phyloP scores from a whole-genome alignment of 2,797 vertebrate species.

The Labeo calbasu region DNA sequence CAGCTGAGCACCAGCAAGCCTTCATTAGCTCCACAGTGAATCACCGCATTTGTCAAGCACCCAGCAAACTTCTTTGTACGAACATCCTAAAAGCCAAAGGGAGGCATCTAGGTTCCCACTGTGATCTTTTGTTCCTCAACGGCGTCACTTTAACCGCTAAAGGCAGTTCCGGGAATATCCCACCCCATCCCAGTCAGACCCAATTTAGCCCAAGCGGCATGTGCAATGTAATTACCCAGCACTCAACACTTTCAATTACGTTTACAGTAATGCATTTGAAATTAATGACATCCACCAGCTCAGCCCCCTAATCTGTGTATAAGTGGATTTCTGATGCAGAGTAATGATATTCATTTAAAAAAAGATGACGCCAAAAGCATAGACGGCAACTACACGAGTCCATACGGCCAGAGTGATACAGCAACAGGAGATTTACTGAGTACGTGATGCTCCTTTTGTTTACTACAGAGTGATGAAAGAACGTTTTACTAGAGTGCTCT shows the following conservation, averaged over 20 bases:
- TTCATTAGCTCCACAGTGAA: conserved; percentile 27
- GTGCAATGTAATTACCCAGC: conserved; percentile 51
- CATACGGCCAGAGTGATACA: not conserved
- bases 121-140: conserved; percentile 25
- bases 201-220: conserved; percentile 8
- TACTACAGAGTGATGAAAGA: conserved; percentile 26
- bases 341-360: not conserved
- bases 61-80: conserved; percentile 49
- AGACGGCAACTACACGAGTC: not conserved
- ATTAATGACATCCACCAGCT: conserved; percentile 54
- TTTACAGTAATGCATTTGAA: conserved; percentile 39
- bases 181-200: not conserved
- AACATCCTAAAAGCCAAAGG: conserved; percentile 42
- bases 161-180: conserved; percentile 27
- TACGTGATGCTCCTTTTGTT: conserved; percentile 3
- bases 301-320: not conserved
- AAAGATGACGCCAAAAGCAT: not conserved
- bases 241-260: conserved; percentile 49
- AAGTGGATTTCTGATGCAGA: conserved; percentile 16
- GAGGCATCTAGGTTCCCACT: conserved; percentile 33
- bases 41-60: conserved; percentile 30
- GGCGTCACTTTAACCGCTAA: conserved; percentile 38
- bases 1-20: conserved; percentile 23
- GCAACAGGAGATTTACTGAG: not conserved
- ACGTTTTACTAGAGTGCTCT: conserved; percentile 14